These are phyloP conservation scores for Anastatus disparis DNA, from an alignment of 1,140 invertebrate species.

Conservation along the genomic window DNA sequence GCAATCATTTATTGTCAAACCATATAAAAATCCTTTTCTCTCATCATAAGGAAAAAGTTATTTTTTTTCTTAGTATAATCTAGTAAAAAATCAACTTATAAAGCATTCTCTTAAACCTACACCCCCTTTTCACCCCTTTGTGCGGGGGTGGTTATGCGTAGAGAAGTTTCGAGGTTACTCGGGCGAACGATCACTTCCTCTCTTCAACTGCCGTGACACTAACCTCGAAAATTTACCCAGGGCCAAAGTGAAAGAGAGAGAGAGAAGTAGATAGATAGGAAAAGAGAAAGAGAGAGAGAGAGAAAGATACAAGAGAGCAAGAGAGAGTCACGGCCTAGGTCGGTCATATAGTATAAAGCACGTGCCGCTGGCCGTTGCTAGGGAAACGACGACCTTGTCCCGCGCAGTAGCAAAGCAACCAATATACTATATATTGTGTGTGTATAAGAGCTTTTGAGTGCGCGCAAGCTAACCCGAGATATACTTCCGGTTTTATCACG, in stretches of 20 bases:
- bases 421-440: too few relatives aligned
- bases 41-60: too few relatives aligned
- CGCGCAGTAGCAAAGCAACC: too few relatives aligned
- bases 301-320: constrained; percentile 30
- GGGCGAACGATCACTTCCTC: constrained; percentile 26
- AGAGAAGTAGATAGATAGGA: constrained; percentile 24
- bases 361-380: constrained; percentile 62
- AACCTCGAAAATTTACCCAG: constrained; percentile 12
- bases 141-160: neutral
- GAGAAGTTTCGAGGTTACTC: constrained; percentile 34
- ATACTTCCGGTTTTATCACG: too few relatives aligned
- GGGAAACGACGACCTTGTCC: constrained; percentile 65
- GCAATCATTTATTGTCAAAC: too few relatives aligned
- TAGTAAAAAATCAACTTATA: too few relatives aligned
- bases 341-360: constrained; percentile 56
- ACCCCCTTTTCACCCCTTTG: too few relatives aligned
- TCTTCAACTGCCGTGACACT: constrained; percentile 5
- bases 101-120: too few relatives aligned
- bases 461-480: constrained; percentile 29
- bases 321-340: constrained; percentile 41
- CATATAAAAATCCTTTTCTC: too few relatives aligned
- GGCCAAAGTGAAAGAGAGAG: constrained; percentile 9
- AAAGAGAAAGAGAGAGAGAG: constrained; percentile 39
- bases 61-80: too few relatives aligned
- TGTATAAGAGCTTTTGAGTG: constrained; percentile 45